These are phyloP conservation scores for Theristicus caerulescens DNA, from an alignment of 2,113 vertebrate genomes.

Conservation along the genomic window DNA sequence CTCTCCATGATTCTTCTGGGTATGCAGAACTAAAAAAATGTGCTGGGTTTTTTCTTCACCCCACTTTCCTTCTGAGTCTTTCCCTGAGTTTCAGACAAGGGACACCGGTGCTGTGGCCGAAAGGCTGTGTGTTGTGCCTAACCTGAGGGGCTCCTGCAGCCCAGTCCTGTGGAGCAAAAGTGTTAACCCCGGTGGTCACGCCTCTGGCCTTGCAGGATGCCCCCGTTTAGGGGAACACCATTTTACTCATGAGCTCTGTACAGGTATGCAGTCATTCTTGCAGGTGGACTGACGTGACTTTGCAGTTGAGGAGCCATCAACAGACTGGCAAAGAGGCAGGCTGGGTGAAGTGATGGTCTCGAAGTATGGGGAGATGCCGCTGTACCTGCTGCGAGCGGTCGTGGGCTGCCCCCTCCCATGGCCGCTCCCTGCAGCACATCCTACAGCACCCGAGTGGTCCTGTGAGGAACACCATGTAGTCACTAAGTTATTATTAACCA, in stretches of 20 bases:
- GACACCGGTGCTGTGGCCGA: background rate
- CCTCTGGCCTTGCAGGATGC: background rate
- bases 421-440: background rate
- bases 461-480: background rate
- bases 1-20: background rate
- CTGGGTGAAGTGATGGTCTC: background rate
- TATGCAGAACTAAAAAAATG: background rate
- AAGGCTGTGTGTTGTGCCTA: background rate
- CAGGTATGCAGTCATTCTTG: background rate
- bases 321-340: background rate
- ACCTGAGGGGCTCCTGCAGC: background rate
- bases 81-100: background rate
- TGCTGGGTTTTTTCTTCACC: too few species aligned
- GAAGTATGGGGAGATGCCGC: background rate
- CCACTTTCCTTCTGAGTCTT: background rate
- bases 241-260: background rate
- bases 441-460: background rate
- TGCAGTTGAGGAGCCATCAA: background rate
- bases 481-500: background rate
- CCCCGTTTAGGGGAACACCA: background rate
- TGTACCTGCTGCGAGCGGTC: rapidly evolving
- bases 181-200: background rate
- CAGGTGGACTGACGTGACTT: background rate
- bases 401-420: background rate
- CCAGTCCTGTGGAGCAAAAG: background rate